Evolutionary conservation across 2,113 vertebrate species (phyloP), one percentile per base, ranked within the genome.

Genomic region (Mesocricetus auratus): DNA sequence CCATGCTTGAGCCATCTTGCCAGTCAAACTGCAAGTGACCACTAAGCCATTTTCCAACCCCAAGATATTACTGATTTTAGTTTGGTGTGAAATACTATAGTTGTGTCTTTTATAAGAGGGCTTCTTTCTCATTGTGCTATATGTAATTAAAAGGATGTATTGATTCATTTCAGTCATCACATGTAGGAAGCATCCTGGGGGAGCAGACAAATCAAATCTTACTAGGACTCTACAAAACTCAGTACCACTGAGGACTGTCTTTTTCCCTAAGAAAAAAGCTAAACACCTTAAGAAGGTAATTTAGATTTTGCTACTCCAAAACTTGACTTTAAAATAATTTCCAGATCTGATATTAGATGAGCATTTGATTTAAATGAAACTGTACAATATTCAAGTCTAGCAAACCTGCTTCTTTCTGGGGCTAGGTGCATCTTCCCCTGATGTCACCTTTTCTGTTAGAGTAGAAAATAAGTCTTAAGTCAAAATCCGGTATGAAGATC

Each of bases 261-360:
- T 56, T 50, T 39, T 58, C 77, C 7, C 50, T 93, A 82, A 73
- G 5, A 62, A 83, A 50, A 82, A 60, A 39, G 22, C 36, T 62
- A 83, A 62, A 83, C 36, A 36, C 47, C 95, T 93, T 88, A 91
- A 89, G 29, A 93, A 86, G 12, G 53, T 33, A 90, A 81, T 92
- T 92, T 58, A 50, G 81, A 62, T 83, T 42, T 58, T 89, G 19
- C n/a, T 73, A 16, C 19, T 94, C 45, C 11, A 62, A 95, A 93
- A 87, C 22, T 62, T 60, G 68, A 71, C 86, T n/a, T 73, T 94
- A 92, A 86, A 74, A 83, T 60, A 39, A 88, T 74, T 64, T 75
- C 53, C 47, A 83, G 86, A 90, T 83, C 16, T 78, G 50, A 95
- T n/a, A 75, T n/a, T 66, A 86, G 93, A 74, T 45, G 75, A 95